A percentile compares a stretch with the other conserved stretches of the same genome.
These are phyloP conservation scores for Manis pentadactyla DNA, from an alignment of 2,797 vertebrate species.

Conservation along the genomic window DNA sequence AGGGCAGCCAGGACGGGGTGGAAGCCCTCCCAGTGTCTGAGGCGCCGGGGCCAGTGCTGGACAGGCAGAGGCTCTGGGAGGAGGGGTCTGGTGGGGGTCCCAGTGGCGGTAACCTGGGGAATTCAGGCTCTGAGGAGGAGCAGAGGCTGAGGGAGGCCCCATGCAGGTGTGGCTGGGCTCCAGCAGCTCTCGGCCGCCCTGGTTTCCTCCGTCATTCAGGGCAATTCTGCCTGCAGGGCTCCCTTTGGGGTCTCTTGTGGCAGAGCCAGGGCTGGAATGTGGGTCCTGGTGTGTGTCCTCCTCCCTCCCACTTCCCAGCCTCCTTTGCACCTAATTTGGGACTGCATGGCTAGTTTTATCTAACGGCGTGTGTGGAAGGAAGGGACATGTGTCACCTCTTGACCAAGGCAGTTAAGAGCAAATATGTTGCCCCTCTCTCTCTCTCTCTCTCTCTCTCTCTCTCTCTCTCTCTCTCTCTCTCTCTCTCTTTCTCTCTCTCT, in stretches of 20 bases:
- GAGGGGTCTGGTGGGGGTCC: too few relatives aligned
- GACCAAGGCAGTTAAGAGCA: not conserved
- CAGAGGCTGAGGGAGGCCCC: not conserved
- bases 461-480: not conserved
- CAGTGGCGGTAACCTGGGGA: not conserved
- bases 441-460: not conserved
- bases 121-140: not conserved
- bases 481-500: not conserved
- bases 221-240: not conserved
- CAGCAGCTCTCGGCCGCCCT: too few relatives aligned
- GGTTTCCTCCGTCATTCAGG: not conserved
- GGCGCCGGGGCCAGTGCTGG: not conserved
- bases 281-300: not conserved
- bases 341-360: not conserved
- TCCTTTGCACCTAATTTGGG: not conserved
- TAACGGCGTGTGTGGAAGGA: not conserved
- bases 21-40: accelerated
- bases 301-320: not conserved
- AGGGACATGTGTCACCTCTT: not conserved
- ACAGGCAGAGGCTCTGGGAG: not conserved
- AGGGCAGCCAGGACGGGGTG: not conserved
- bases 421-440: not conserved
- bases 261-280: not conserved
- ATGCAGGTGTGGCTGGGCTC: not conserved
- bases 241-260: not conserved